Evolutionary conservation across 2,888 invertebrate species (phyloP), one percentile per base, ranked within the genome.

Genomic region (Diachrysia chrysitis): DNA sequence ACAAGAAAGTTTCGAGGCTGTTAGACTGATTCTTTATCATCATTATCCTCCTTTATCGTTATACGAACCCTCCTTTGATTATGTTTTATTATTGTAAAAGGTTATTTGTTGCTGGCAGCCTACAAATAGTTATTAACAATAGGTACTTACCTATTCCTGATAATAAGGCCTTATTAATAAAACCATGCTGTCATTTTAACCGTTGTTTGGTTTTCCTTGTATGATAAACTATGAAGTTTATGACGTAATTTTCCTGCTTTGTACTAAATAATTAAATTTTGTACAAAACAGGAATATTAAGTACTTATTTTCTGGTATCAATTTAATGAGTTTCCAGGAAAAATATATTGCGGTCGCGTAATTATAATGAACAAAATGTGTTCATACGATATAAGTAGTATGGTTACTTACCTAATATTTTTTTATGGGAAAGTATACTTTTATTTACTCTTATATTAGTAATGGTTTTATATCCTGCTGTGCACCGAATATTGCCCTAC

Each of bases 391-490:
- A 42, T n/a, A n/a, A n/a, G n/a, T n/a, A n/a, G n/a, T n/a, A n/a
- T n/a, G n/a, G n/a, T n/a, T n/a, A n/a, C n/a, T n/a, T n/a, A n/a
- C n/a, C n/a, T 16, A 7, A n/a, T 42, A 5, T n/a, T 16, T n/a
- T n/a, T 6, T 53, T 2, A n/a, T 53, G n/a, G 53, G 29, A 58
- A 21, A 51, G 58, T 21, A 55, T n/a, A 35, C 48, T 25, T 57
- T 51, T 69, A 51, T 60, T 62, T 56, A 25, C 35, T 23, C 16
- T 59, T 58, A 17, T 51, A 21, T 54, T 46, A 58, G 37, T 77
- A 70, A 78, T 73, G 59, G 65, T 56, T 69, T 69, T 53, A 59
- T 59, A 51, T 70, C 78, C 70, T 74, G 83, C 81, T 80, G 81
- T 64, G 75, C 51, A 69, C 73, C 66, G 63, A 76, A 73, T 62